Evolutionary conservation across 2,113 vertebrate genomes (phyloP).

Genomic region (Mellivora capensis): DNA sequence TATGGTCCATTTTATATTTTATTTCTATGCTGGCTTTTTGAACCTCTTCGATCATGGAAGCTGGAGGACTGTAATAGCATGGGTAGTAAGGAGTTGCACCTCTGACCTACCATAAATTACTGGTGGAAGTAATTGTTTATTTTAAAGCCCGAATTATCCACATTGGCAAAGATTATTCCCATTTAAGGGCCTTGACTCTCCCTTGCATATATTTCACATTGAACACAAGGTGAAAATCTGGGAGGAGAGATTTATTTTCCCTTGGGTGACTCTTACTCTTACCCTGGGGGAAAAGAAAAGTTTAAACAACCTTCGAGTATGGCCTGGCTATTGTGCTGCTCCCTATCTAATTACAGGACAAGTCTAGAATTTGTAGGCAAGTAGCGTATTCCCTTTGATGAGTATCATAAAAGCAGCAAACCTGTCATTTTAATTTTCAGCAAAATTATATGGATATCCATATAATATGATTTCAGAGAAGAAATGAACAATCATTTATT

Average conservation of each 20-base stretch:
- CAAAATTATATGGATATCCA: conserved; percentile 75
- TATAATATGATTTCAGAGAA: conserved; percentile 81
- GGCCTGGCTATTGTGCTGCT: background rate
- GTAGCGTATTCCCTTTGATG: conserved; percentile 57
- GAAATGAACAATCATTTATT: conserved; percentile 86
- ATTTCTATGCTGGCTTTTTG: conserved; percentile 26
- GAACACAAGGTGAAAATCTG: background rate
- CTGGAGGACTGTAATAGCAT: background rate
- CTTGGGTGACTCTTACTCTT: background rate
- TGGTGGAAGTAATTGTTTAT: background rate
- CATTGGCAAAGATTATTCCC: background rate
- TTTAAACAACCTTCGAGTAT: conserved; percentile 28
- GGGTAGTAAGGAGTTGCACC: background rate
- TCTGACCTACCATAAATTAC: background rate
- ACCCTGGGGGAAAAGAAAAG: conserved; percentile 43
- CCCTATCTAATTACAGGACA: conserved; percentile 46
- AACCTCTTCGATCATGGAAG: background rate
- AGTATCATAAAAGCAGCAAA: conserved; percentile 66
- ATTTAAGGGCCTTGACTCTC: background rate
- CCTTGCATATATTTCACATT: background rate
- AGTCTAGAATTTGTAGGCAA: conserved; percentile 48
- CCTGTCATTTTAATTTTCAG: conserved; percentile 71
- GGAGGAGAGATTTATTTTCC: background rate
- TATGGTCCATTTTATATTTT: background rate
- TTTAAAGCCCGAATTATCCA: background rate